These are phyloP conservation scores for Euphonia xanthogaster DNA, from an alignment of 2,797 vertebrate species.

Conservation along the genomic window DNA sequence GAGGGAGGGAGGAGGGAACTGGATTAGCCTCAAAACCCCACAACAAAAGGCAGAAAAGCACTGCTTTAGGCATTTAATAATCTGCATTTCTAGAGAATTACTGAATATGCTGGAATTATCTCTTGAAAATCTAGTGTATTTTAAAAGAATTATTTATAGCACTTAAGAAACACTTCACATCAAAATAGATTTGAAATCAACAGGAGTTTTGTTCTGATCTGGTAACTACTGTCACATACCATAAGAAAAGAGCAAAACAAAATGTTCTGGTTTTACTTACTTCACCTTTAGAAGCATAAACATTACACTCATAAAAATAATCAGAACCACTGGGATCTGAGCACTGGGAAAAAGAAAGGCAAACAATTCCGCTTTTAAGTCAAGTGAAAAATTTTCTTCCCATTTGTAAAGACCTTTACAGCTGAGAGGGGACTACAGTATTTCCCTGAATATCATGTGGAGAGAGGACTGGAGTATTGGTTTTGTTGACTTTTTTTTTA, in stretches of 20 bases:
- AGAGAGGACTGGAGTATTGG: not conserved
- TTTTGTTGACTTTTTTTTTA: not conserved
- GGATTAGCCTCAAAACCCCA: not conserved
- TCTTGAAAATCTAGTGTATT: not conserved
- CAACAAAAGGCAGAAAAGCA: conserved; percentile 31
- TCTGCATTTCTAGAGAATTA: conserved; percentile 22
- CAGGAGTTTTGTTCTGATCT: not conserved
- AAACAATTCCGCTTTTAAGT: not conserved
- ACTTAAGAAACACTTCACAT: not conserved
- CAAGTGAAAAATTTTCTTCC: not conserved
- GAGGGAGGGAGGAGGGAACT: not conserved
- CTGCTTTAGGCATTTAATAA: not conserved
- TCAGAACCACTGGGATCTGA: not conserved
- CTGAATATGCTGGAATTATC: not conserved
- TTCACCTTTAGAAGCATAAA: not conserved
- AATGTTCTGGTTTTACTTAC: not conserved
- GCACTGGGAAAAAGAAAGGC: not conserved
- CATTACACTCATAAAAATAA: not conserved
- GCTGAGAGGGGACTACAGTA: not conserved
- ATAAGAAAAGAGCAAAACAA: not conserved
- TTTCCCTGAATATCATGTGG: not conserved
- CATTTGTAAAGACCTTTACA: not conserved
- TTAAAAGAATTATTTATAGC: not conserved
- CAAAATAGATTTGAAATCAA: not conserved
- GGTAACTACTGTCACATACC: not conserved